phyloP scores from a whole-genome alignment of 2,888 invertebrate species.

The Patella ulyssiponensis region DNA sequence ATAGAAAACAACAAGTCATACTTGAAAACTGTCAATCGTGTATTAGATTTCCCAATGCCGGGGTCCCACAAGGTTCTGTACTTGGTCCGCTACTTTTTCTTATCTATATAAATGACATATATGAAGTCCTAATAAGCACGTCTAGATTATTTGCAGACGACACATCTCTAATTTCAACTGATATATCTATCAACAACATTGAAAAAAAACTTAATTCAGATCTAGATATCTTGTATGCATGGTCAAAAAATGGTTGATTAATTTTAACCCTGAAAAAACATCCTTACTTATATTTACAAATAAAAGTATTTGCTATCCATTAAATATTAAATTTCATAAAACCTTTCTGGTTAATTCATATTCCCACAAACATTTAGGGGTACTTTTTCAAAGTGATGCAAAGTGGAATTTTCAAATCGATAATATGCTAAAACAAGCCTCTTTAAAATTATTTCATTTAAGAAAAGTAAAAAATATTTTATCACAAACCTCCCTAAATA shows the following conservation, averaged over 20 bases:
- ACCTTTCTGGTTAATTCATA: neutral
- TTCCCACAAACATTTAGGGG: neutral
- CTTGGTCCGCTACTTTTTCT: neutral
- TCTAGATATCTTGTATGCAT: neutral
- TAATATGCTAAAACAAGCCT: neutral
- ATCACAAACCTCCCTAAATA: neutral
- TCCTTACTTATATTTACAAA: neutral
- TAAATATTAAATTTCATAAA: neutral
- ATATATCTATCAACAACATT: neutral
- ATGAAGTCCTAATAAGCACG: neutral
- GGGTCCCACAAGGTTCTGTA: constrained; percentile 4
- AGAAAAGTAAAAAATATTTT: neutral
- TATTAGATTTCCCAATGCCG: neutral
- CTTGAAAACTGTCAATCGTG: neutral
- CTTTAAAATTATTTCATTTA: neutral
- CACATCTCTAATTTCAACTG: neutral
- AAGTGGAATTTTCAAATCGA: neutral
- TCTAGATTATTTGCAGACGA: neutral
- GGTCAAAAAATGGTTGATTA: neutral
- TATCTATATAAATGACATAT: neutral
- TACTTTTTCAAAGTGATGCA: neutral
- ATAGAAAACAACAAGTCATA: neutral
- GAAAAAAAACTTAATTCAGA: neutral
- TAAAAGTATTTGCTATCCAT: neutral
- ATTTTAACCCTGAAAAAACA: constrained; percentile 1